phyloP scores from a whole-genome alignment of 2,888 invertebrate genomes.

The Andrena trimmerana region DNA sequence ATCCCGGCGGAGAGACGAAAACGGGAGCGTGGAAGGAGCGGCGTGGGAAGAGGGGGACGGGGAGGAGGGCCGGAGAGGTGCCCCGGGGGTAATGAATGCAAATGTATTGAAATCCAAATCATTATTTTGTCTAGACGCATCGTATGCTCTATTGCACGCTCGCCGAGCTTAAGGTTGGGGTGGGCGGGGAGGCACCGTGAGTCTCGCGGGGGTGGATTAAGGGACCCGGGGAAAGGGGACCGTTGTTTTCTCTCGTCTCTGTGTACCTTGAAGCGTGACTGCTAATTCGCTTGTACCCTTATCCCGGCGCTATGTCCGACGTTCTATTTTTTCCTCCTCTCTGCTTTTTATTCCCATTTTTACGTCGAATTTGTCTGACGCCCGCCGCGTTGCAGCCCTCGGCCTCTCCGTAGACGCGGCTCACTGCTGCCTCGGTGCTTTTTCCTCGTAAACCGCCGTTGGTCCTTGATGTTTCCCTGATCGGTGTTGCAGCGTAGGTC shows the following conservation, averaged over 20 bases:
- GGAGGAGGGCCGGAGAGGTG: constrained; percentile 43
- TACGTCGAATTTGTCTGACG: constrained; percentile 33
- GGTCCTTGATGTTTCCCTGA: not conserved
- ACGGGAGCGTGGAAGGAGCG: constrained; percentile 29
- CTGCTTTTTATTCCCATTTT: constrained; percentile 9
- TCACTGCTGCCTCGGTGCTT: constrained; percentile 3
- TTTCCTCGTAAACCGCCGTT: constrained; percentile 28
- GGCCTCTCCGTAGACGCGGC: not conserved
- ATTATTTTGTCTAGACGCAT: constrained; percentile 85
- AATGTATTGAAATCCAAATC: constrained; percentile 84
- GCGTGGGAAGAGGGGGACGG: constrained; percentile 26
- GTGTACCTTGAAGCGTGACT: constrained; percentile 55
- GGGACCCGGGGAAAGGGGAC: constrained; percentile 42
- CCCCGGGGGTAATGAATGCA: constrained; percentile 80
- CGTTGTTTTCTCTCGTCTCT: constrained; percentile 59
- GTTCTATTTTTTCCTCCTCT: constrained; percentile 64
- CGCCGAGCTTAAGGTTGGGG: constrained; percentile 40
- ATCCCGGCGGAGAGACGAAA: constrained; percentile 47
- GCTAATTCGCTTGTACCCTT: constrained; percentile 54
- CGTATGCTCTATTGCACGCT: constrained; percentile 80
- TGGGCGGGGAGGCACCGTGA: constrained; percentile 32
- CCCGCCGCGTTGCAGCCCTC: not conserved
- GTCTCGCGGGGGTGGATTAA: constrained; percentile 56
- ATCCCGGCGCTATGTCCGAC: constrained; percentile 40
- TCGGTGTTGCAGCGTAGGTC: not conserved